Evolutionary conservation across 2,797 vertebrate genomes (phyloP).

Genomic region (Chrosomus eos): DNA sequence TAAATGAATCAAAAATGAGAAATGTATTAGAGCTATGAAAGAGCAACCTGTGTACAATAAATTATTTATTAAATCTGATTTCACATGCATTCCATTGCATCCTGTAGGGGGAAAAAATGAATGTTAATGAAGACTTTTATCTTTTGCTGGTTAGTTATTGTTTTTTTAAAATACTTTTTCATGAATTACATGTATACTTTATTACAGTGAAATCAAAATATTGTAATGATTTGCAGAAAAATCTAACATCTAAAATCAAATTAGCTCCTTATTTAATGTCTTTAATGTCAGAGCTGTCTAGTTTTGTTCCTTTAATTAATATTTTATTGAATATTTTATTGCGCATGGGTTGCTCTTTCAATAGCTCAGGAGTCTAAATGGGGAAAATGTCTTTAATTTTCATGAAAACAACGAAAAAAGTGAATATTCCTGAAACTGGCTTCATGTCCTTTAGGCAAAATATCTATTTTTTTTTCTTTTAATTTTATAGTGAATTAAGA

Average conservation of each 20-base stretch:
- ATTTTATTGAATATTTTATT: constrained; percentile 11
- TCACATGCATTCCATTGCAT: neutral
- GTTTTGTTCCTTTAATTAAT: neutral
- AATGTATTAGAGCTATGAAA: neutral
- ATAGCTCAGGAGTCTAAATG: neutral
- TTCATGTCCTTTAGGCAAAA: neutral
- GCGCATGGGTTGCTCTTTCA: neutral
- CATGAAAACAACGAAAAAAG: neutral
- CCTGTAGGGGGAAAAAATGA: neutral
- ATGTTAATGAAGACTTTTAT: neutral
- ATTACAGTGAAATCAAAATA: neutral
- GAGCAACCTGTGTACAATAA: neutral
- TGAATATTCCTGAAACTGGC: neutral
- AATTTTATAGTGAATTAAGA: neutral
- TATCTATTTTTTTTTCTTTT: neutral
- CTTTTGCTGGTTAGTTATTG: neutral
- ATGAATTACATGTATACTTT: neutral
- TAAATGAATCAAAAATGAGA: neutral
- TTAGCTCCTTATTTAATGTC: neutral
- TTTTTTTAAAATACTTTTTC: neutral
- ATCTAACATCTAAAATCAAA: neutral
- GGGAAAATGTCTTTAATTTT: neutral
- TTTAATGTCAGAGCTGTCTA: neutral
- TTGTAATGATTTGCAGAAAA: neutral
- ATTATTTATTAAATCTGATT: neutral